phyloP scores from a whole-genome alignment of 2,113 vertebrate genomes.

The Nothoprocta perdicaria region DNA sequence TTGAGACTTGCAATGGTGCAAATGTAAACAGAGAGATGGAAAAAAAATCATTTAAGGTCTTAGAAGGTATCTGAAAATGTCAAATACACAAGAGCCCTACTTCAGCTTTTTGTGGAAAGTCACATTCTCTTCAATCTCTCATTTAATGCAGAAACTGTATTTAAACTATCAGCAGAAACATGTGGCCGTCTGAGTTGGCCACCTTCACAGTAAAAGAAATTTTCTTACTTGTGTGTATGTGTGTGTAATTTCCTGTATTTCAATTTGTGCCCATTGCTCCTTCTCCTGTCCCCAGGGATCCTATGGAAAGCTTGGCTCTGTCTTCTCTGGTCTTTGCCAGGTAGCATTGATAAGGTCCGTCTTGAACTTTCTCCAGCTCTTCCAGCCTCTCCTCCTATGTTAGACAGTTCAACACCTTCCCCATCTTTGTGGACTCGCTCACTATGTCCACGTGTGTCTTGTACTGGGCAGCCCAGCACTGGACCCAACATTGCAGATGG shows the following conservation, averaged over 20 bases:
- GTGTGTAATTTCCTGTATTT: background rate
- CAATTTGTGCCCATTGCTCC: background rate
- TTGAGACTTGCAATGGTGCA: background rate
- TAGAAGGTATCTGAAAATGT: background rate
- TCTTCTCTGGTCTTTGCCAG: background rate
- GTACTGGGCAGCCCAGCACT: background rate
- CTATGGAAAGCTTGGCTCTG: background rate
- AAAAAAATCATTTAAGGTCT: background rate
- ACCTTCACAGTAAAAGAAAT: background rate
- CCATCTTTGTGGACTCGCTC: background rate
- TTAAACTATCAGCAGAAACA: background rate
- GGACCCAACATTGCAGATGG: background rate
- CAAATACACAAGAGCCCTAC: background rate
- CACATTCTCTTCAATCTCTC: background rate
- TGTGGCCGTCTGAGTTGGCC: background rate
- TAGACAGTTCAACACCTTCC: fast-evolving
- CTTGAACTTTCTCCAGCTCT: background rate
- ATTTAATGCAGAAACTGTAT: background rate
- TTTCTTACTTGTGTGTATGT: background rate
- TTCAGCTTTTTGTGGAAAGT: background rate
- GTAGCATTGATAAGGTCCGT: fast-evolving
- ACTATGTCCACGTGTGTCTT: background rate
- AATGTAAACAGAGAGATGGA: background rate
- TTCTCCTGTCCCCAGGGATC: background rate
- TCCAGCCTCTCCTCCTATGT: background rate